phyloP scores from a whole-genome alignment of 2,113 vertebrate species.

The Lepisosteus oculatus region DNA sequence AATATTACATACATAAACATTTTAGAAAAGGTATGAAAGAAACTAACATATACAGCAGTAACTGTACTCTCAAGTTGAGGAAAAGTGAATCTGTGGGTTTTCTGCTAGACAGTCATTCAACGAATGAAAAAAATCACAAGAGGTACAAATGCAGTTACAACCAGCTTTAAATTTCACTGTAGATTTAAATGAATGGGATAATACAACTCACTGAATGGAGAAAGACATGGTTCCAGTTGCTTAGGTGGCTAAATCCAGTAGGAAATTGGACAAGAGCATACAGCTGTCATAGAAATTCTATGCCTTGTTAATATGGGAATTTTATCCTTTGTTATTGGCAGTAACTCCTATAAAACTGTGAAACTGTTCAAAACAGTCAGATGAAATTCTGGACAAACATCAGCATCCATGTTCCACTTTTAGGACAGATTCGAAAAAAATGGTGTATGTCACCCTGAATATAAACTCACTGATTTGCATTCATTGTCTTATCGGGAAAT shows the following conservation, averaged over 20 bases:
- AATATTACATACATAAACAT: too few relatives aligned
- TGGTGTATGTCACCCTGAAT: background rate
- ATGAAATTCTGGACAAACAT: conserved; percentile 8
- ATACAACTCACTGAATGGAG: conserved; percentile 19
- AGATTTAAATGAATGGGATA: conserved; percentile 20
- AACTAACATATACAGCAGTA: too few relatives aligned
- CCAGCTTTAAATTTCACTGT: conserved; percentile 7
- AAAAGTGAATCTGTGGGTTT: too few relatives aligned
- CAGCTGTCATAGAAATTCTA: conserved; percentile 38
- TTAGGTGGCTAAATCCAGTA: conserved; percentile 41
- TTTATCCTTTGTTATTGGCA: conserved; percentile 35
- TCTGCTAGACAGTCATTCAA: too few relatives aligned
- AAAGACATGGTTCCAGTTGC: conserved; percentile 36
- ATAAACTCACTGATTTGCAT: conserved; percentile 9
- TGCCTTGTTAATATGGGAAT: conserved; percentile 44
- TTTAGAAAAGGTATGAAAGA: too few relatives aligned
- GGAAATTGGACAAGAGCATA: conserved; percentile 32
- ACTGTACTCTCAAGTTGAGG: too few relatives aligned
- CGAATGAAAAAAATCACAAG: too few relatives aligned
- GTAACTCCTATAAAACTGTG: background rate
- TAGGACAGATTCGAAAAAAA: background rate
- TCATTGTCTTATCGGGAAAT: conserved; percentile 12
- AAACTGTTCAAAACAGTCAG: background rate
- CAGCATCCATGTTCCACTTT: background rate
- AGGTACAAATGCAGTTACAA: too few relatives aligned